Percentiles rank a stretch among this genome's conserved stretches.
Evolutionary conservation across 2,797 vertebrate genomes (phyloP).

Genomic region (Manis pentadactyla): DNA sequence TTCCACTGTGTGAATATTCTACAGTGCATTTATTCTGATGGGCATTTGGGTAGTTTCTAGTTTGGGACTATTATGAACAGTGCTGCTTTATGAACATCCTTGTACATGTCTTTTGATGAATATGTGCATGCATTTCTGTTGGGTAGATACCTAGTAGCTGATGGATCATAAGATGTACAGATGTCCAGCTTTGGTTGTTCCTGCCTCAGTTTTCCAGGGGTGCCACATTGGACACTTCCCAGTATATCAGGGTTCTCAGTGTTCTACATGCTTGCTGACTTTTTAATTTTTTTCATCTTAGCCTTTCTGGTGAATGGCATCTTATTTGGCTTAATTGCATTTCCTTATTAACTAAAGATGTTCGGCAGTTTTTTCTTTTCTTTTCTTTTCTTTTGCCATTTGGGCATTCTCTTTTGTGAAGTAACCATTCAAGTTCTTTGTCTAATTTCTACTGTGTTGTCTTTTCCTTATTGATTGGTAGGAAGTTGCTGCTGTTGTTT

Average conservation of each 20-base stretch:
- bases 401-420: constrained; percentile 46
- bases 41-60: background rate
- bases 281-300: constrained; percentile 46
- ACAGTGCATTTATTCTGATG: background rate
- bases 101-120: background rate
- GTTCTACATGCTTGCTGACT: background rate
- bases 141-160: background rate
- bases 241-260: background rate
- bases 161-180: background rate
- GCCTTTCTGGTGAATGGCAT: constrained; percentile 18
- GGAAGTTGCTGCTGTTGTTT: background rate
- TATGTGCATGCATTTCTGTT: background rate
- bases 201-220: background rate
- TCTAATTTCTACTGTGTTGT: constrained; percentile 10
- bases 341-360: constrained; percentile 52
- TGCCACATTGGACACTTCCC: background rate
- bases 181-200: background rate
- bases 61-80: background rate
- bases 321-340: constrained; percentile 47
- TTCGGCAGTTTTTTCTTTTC: background rate
- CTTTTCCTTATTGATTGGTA: constrained; percentile 39
- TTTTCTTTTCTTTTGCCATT: background rate
- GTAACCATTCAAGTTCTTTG: background rate
- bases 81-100: background rate
- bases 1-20: background rate